Evolutionary conservation across 2,797 vertebrate species (phyloP).

Genomic region (Chelonia mydas): DNA sequence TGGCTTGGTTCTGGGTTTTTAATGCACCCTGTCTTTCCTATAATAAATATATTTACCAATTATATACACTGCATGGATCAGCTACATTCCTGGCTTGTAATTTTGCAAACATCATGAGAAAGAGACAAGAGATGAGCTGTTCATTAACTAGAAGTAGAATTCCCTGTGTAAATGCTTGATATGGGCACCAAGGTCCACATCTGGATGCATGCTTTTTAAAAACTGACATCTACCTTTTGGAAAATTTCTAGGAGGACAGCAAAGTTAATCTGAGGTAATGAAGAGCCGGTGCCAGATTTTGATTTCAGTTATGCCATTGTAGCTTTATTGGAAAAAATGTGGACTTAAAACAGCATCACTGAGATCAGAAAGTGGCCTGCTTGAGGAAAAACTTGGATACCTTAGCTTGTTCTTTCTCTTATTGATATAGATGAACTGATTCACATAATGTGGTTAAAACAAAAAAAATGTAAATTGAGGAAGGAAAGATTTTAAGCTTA

Average conservation of each 20-base stretch:
- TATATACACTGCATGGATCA: neutral
- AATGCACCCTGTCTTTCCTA: neutral
- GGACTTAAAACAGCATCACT: fast-evolving
- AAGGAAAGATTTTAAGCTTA: neutral
- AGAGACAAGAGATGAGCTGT: neutral
- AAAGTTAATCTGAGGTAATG: neutral
- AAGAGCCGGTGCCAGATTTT: neutral
- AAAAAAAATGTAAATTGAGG: neutral
- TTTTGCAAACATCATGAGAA: neutral
- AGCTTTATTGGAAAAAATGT: neutral
- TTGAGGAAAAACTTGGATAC: neutral
- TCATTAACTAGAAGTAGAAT: neutral
- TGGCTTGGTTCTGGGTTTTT: neutral
- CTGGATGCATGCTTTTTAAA: neutral
- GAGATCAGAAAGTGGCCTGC: neutral
- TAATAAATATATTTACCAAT: neutral
- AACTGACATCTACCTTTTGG: neutral
- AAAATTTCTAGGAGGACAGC: neutral
- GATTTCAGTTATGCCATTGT: neutral
- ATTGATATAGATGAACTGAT: neutral
- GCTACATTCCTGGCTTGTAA: neutral
- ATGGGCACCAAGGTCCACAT: neutral
- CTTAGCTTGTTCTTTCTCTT: neutral
- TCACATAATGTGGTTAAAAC: neutral
- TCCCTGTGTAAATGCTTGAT: neutral